A percentile compares a stretch with the other conserved stretches of the same genome.
These are phyloP conservation scores for Coilia nasus DNA, from an alignment of 2,797 vertebrate species.

Conservation along the genomic window DNA sequence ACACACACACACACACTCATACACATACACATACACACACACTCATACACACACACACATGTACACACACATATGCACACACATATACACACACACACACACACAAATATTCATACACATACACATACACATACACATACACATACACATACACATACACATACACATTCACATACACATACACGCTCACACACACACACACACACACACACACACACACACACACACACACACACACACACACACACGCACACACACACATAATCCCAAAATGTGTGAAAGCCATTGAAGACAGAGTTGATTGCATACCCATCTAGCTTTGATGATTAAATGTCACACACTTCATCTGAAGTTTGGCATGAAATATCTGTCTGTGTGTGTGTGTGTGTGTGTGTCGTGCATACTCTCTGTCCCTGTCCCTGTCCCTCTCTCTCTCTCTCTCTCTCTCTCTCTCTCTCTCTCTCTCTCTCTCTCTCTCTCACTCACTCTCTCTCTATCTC, in stretches of 20 bases:
- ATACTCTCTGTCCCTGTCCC: too few species aligned
- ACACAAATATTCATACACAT: background rate
- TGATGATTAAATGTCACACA: background rate
- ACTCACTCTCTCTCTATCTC: background rate
- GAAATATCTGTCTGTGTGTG: background rate
- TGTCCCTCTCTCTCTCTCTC: too few species aligned
- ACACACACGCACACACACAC: background rate
- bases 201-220: slow-evolving; percentile 5
- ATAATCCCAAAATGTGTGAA: slow-evolving; percentile 2
- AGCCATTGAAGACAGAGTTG: background rate
- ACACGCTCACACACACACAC: slow-evolving; percentile 25
- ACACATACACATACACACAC: background rate
- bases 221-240: slow-evolving; percentile 23
- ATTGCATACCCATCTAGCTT: background rate
- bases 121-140: background rate
- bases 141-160: background rate
- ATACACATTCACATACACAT: background rate
- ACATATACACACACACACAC: too few species aligned
- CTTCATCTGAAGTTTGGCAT: background rate
- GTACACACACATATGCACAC: background rate
- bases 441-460: too few species aligned
- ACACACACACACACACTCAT: background rate
- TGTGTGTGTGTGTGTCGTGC: too few species aligned
- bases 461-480: too few species aligned
- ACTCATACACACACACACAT: background rate